Base-by-base conservation (phyloP, 2,797 vertebrate species). In the Phoxinus dragarum region DNA sequence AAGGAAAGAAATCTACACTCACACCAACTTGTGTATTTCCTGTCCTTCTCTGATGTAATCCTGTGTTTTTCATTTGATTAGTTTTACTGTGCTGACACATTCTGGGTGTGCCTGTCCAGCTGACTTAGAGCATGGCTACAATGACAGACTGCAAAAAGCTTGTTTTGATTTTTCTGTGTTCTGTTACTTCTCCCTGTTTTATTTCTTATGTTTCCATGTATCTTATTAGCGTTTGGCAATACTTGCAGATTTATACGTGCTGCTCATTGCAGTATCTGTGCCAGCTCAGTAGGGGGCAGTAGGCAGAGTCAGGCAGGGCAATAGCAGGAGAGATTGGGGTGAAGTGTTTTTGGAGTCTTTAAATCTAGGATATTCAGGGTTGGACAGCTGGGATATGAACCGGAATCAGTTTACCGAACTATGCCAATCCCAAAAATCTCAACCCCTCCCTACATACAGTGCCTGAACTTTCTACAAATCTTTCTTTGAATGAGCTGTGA, bases 61-160 rank as follows among this genome's bases (percentile, higher is more conserved):
- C 88, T 92, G 90, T 94, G 91, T 86, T 75, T 87, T 73, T 84
- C 72, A 77, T 69, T 88, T 79, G 40, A 92, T 90, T 77, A 91
- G 86, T 95, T 91, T 91, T 91, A 89, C 86, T 94, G 91, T 93
- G 93, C 94, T 93, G 95, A 96, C 95, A 94, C 95, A 95, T 96
- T 96, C 94, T 96, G 95, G 95, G 94, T 96, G 95, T 94, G 94
- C 94, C 92, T 93, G 90, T 92, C 92, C 87, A 90, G 92, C 92
- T 95, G 93, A 89, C 91, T 90, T 91, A 86, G 89, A 93, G 95
- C 95, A 96, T 96, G 95, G 94, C 95, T 95, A 85, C 90, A 93
- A 91, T 91, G 90, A 94, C 93, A 47, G 82, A 89, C 81, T 93
- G 95, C 94, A 86, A 90, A 67, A 82, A 93, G 91, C 92, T 93